Conservation (phyloP, 1,140 invertebrate genomes). For the Hyposmocoma kahamanoa region DNA sequence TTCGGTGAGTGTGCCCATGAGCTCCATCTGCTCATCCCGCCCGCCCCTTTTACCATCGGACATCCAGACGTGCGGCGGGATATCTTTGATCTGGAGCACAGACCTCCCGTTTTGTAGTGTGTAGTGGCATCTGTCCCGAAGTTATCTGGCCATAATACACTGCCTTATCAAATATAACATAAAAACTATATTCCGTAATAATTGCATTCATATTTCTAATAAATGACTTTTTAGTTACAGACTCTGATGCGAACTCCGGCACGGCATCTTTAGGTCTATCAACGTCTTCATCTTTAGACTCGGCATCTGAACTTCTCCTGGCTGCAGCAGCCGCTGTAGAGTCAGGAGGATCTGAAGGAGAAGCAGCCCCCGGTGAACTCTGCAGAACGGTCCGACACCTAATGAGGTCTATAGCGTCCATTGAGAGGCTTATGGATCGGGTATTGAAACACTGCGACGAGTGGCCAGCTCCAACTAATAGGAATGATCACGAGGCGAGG, state of each 20-base stretch:
- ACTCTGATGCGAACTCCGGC: conserved; percentile 32
- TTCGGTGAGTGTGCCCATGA: too few relatives aligned
- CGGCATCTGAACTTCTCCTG: conserved; percentile 43
- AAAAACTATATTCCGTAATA: too few relatives aligned
- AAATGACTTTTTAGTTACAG: conserved; percentile 36
- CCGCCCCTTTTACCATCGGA: too few relatives aligned
- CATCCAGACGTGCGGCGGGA: too few relatives aligned
- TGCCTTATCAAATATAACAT: too few relatives aligned
- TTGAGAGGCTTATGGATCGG: conserved; percentile 52
- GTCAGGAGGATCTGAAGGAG: conserved; percentile 22
- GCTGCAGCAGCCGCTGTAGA: conserved; percentile 38
- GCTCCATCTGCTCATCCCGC: too few relatives aligned
- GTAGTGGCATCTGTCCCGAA: too few relatives aligned
- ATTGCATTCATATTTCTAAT: too few relatives aligned
- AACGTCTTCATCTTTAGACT: conserved; percentile 36
- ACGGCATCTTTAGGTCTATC: conserved; percentile 29
- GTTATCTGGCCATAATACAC: too few relatives aligned
- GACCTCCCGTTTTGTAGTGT: too few relatives aligned
- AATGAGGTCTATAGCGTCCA: conserved; percentile 50
- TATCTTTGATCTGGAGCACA: too few relatives aligned
- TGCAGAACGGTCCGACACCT: conserved; percentile 45
- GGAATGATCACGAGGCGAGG: conserved; percentile 27
- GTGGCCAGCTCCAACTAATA: conserved; percentile 22
- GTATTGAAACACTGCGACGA: conserved; percentile 46
- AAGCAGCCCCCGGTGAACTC: conserved; percentile 29